A percentile compares a stretch with the other conserved stretches of the same genome.
phyloP scores from a whole-genome alignment of 2,113 vertebrate genomes.

The Scalopus aquaticus region DNA sequence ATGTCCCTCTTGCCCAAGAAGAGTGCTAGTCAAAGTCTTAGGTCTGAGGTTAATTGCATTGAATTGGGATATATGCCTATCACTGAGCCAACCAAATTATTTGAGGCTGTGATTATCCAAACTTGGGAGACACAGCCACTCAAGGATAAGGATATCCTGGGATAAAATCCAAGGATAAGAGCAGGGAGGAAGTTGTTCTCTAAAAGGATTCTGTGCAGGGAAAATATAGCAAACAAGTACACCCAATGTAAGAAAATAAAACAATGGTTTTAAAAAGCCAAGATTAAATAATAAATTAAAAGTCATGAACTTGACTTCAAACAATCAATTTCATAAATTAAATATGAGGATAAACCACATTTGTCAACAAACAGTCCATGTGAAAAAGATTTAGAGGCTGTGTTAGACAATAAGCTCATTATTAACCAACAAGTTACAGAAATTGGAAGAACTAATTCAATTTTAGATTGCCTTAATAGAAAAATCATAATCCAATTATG shows the following conservation, averaged over 20 bases:
- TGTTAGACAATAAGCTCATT: conserved; percentile 52
- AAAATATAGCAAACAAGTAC: conserved; percentile 18
- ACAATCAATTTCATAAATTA: conserved; percentile 67
- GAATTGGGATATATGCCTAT: neutral
- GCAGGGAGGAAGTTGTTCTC: neutral
- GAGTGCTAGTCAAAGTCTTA: neutral
- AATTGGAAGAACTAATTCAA: conserved; percentile 58
- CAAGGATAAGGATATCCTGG: too few species aligned
- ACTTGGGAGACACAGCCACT: neutral
- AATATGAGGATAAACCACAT: conserved; percentile 57
- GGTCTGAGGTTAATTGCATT: neutral
- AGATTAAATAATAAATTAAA: conserved; percentile 37
- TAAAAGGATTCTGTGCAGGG: neutral
- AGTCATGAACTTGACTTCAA: conserved; percentile 65
- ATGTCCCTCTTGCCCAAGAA: neutral
- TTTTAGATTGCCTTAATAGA: conserved; percentile 53
- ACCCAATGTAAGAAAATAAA: conserved; percentile 25
- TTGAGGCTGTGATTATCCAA: neutral
- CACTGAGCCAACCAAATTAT: neutral
- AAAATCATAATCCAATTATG: conserved; percentile 58
- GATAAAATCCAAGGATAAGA: neutral
- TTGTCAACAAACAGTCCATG: conserved; percentile 48
- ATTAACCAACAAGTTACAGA: conserved; percentile 47
- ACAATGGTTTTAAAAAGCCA: neutral
- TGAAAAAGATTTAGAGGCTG: conserved; percentile 58